Evolutionary conservation across 2,888 invertebrate species (phyloP), one percentile per base, ranked within the genome.

Genomic region (Synergus gifuensis): DNA sequence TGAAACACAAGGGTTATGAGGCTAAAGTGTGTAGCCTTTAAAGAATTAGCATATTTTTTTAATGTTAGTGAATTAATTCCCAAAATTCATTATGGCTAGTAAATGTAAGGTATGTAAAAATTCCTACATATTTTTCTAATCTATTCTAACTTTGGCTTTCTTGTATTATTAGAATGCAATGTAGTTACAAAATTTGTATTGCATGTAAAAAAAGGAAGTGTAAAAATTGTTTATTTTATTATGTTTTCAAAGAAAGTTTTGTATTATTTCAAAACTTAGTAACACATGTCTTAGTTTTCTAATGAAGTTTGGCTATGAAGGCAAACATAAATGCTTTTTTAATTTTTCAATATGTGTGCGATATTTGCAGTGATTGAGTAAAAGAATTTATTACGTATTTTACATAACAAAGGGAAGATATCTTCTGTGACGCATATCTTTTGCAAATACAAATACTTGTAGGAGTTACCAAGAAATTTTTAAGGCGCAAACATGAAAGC

Each of bases 31-130:
- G 85, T 79, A 81, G 82, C 77, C 81, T 85, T 78, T 81, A 66
- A 60, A 79, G 79, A 85, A 84, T 79, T 85, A 81, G 83, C 76
- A 85, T 87, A 88, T 88, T 87, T 87, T 87, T 79, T 83, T 81
- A 81, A 77, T 78, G 66, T 86, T 87, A 84, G 85, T 84, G 78
- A 76, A 84, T 84, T 83, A 77, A 77, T 85, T 85, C 81, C 54
- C n/a, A 76, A 76, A 76, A 79, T 82, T 76, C 85, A 86, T 79
- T 79, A 91, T 91, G 91, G 89, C 90, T 84, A 89, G 90, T 80
- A 91, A 89, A 84, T 91, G 91, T 86, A 91, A 90, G 89, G 91
- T 90, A 83, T 62, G 89, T 85, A 79, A n/a, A 49, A 22, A 12
- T 22, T 46, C 4, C 28, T 12, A 11, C 22, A 28, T 8, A 46